Percentiles rank a stretch among this genome's conserved stretches.
These are phyloP conservation scores for Eospalax fontanierii DNA, from an alignment of 2,797 vertebrate genomes.

Conservation along the genomic window DNA sequence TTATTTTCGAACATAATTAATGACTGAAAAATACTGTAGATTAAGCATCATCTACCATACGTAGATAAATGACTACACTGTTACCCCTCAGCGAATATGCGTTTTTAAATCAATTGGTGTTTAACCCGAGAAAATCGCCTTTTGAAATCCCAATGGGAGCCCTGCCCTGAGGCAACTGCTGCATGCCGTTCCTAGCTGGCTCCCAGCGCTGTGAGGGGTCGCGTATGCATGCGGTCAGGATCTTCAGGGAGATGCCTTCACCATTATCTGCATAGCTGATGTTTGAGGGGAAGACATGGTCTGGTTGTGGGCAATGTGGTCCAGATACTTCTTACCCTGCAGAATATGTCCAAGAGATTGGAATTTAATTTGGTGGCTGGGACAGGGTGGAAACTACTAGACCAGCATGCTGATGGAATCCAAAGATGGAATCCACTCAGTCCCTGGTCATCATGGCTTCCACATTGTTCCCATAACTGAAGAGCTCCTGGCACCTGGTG, in stretches of 20 bases:
- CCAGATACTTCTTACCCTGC: background rate
- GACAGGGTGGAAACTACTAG: background rate
- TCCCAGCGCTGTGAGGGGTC: background rate
- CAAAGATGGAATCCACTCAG: background rate
- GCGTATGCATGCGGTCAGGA: background rate
- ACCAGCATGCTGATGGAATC: background rate
- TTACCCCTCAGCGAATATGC: conserved; percentile 38
- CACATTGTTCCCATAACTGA: background rate
- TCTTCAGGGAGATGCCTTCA: background rate
- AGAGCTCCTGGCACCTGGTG: background rate
- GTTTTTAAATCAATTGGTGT: conserved; percentile 69
- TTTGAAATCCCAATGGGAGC: conserved; percentile 59
- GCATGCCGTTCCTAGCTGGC: no score
- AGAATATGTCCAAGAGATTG: conserved; percentile 27
- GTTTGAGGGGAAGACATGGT: background rate
- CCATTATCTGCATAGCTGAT: conserved; percentile 25
- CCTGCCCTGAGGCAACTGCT: conserved; percentile 26
- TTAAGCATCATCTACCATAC: conserved; percentile 27
- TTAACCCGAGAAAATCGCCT: conserved; percentile 39
- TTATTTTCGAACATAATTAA: conserved; percentile 60
- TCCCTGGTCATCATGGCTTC: background rate
- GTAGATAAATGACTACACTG: conserved; percentile 69
- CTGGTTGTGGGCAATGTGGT: conserved; percentile 9
- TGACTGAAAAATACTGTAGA: conserved; percentile 22
- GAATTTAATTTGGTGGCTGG: background rate